phyloP scores from a whole-genome alignment of 1,140 invertebrate genomes.

The Zaprionus davidi region DNA sequence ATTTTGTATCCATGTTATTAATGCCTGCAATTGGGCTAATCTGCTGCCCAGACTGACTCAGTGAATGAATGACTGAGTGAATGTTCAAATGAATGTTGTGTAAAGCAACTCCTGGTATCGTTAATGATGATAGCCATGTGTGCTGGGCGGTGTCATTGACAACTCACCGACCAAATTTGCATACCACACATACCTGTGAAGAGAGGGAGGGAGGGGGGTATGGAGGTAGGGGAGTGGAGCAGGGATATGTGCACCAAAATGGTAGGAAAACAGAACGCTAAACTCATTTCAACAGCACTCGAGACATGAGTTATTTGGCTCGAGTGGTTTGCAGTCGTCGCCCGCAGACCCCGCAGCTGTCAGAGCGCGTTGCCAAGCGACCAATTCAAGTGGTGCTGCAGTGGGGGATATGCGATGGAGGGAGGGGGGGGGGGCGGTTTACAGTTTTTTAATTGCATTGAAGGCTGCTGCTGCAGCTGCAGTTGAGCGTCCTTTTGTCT shows the following conservation, averaged over 20 bases:
- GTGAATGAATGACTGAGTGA: constrained; percentile 13
- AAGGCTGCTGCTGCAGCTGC: constrained; percentile 16
- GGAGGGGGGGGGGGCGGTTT: background rate
- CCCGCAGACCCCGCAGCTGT: constrained; percentile 1
- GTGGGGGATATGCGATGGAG: background rate
- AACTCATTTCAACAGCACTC: constrained; percentile 64
- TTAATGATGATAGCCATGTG: constrained; percentile 19
- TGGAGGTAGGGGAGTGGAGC: background rate
- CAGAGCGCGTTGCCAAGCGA: background rate
- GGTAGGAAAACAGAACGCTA: constrained; percentile 23
- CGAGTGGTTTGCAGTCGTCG: constrained; percentile 36
- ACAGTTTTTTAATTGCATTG: constrained; percentile 32
- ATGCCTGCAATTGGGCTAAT: constrained; percentile 43
- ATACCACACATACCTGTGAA: background rate
- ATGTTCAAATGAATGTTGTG: constrained; percentile 7
- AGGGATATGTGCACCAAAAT: background rate
- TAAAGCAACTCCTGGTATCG: constrained; percentile 17
- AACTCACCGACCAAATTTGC: background rate
- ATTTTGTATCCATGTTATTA: constrained; percentile 11
- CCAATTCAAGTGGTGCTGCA: background rate
- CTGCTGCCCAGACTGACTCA: constrained; percentile 2
- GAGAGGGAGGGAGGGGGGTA: background rate
- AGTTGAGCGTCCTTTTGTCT: constrained; percentile 33
- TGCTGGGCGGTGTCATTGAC: background rate
- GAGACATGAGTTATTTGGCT: constrained; percentile 65